phyloP scores from a whole-genome alignment of 2,797 vertebrate genomes.

The Pampus argenteus region DNA sequence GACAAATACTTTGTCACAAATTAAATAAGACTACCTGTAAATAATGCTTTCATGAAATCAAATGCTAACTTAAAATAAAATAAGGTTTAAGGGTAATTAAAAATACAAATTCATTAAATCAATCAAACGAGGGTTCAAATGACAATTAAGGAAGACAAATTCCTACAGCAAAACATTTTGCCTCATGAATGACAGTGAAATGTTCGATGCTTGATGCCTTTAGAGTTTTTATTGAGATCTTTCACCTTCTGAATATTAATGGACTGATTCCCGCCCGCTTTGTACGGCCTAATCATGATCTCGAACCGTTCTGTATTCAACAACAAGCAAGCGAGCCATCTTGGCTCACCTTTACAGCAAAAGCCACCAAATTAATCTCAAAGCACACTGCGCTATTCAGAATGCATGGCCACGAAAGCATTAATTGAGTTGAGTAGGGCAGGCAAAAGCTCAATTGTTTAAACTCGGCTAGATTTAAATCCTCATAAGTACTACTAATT shows the following conservation, averaged over 20 bases:
- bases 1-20: not conserved
- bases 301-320: slow-evolving; percentile 63
- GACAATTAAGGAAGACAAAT: slow-evolving; percentile 40
- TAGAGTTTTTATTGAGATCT: slow-evolving; percentile 49
- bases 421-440: slow-evolving; percentile 78
- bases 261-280: slow-evolving; percentile 55
- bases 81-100: slow-evolving; percentile 19
- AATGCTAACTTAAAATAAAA: not conserved
- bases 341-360: slow-evolving; percentile 73
- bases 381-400: slow-evolving; percentile 56
- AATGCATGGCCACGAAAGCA: slow-evolving; percentile 65
- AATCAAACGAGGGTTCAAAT: slow-evolving; percentile 45
- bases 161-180: slow-evolving; percentile 28
- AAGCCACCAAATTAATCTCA: slow-evolving; percentile 69
- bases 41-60: not conserved
- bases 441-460: slow-evolving; percentile 77
- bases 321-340: slow-evolving; percentile 53
- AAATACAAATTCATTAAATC: slow-evolving; percentile 32
- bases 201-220: slow-evolving; percentile 19
- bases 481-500: slow-evolving; percentile 84
- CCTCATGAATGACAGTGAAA: slow-evolving; percentile 30
- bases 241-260: slow-evolving; percentile 71
- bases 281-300: slow-evolving; percentile 59
- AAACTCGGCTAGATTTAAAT: slow-evolving; percentile 78
- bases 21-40: not conserved